These are phyloP conservation scores for Oeneis ivallda DNA, from an alignment of 2,888 invertebrate genomes.

Conservation along the genomic window DNA sequence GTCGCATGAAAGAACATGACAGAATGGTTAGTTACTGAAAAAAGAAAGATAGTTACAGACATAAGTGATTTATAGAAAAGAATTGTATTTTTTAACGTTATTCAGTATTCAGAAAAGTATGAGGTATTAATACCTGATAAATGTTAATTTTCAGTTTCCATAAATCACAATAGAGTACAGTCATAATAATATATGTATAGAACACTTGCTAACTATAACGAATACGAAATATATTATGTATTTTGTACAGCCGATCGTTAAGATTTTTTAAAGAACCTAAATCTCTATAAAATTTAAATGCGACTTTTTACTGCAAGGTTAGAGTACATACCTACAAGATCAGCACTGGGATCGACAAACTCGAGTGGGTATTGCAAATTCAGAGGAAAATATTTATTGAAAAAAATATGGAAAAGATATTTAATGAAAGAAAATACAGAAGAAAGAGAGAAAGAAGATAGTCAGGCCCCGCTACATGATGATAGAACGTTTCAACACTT, in stretches of 20 bases:
- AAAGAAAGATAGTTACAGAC: conserved; percentile 39
- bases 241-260: conserved; percentile 26
- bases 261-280: too few species aligned
- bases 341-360: too few species aligned
- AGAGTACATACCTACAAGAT: too few species aligned
- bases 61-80: conserved; percentile 36
- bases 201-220: conserved; percentile 28
- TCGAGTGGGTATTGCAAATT: too few species aligned
- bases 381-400: too few species aligned
- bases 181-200: conserved; percentile 24
- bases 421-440: too few species aligned
- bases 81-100: neutral
- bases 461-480: too few species aligned
- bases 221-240: conserved; percentile 24
- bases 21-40: conserved; percentile 53
- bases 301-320: too few species aligned
- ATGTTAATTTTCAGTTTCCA: conserved; percentile 23
- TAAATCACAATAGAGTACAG: conserved; percentile 29
- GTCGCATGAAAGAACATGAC: conserved; percentile 60
- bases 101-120: neutral
- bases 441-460: too few species aligned
- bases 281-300: too few species aligned
- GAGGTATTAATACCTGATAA: neutral
- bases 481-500: too few species aligned
- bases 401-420: too few species aligned